Evolutionary conservation across 2,888 invertebrate species (phyloP).

Genomic region (Temnothorax rugatulus): DNA sequence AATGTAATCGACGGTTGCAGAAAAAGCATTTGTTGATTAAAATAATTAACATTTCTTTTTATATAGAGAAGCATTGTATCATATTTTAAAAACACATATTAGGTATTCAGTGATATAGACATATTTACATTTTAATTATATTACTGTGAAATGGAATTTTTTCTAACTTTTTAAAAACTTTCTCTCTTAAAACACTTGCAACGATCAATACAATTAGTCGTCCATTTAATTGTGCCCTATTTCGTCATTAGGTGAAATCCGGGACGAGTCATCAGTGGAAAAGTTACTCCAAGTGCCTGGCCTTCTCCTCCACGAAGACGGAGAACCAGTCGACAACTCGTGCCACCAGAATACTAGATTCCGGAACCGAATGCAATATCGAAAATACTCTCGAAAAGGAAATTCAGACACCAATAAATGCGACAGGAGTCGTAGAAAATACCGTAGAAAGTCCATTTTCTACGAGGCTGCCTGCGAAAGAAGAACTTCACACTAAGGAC

Average conservation of each 20-base stretch:
- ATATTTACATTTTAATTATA: background rate
- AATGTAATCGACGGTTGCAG: background rate
- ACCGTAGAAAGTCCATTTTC: conserved; percentile 31
- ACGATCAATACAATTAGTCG: conserved; percentile 1
- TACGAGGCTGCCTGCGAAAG: background rate
- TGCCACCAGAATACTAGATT: conserved; percentile 9
- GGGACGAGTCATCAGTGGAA: conserved; percentile 57
- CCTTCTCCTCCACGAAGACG: conserved; percentile 38
- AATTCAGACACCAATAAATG: conserved; percentile 18
- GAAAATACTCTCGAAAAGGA: conserved; percentile 21
- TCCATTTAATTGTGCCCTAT: conserved; percentile 24
- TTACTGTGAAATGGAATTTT: background rate
- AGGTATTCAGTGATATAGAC: background rate
- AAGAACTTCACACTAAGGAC: conserved; percentile 29
- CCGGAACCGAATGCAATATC: conserved; percentile 29
- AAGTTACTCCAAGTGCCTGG: conserved; percentile 43
- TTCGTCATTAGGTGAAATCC: conserved; percentile 53
- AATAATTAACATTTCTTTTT: conserved; percentile 6
- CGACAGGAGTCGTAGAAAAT: conserved; percentile 17
- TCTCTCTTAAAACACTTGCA: conserved; percentile 17
- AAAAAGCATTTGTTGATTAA: background rate
- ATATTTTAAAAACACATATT: background rate
- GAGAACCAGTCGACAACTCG: conserved; percentile 33
- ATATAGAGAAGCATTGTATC: background rate
- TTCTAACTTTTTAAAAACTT: conserved; percentile 8